Percentiles rank a stretch among this genome's conserved stretches.
phyloP scores from a whole-genome alignment of 2,113 vertebrate genomes.

The Daboia siamensis region DNA sequence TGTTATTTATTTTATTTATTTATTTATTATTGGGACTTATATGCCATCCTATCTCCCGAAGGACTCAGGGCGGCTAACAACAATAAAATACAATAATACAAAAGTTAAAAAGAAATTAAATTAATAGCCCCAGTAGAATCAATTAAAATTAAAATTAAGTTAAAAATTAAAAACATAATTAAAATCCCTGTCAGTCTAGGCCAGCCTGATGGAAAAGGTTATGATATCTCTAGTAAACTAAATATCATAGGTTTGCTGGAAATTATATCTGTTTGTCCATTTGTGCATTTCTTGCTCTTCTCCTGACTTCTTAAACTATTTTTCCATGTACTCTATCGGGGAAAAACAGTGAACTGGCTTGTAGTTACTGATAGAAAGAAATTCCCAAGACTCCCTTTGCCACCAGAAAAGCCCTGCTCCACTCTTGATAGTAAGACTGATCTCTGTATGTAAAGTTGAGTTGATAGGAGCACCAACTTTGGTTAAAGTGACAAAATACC shows the following conservation, averaged over 20 bases:
- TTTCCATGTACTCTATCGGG: background rate
- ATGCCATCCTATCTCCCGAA: too few species aligned
- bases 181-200: too few species aligned
- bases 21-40: too few species aligned
- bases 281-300: background rate
- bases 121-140: too few species aligned
- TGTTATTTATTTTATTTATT: background rate
- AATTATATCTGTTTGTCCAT: background rate
- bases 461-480: background rate
- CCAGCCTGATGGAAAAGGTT: background rate
- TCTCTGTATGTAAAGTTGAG: background rate
- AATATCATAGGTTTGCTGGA: background rate
- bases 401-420: background rate
- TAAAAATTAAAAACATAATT: too few species aligned
- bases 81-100: too few species aligned
- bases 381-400: background rate
- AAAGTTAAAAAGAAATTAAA: too few species aligned
- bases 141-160: too few species aligned
- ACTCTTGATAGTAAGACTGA: background rate
- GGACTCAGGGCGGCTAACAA: too few species aligned
- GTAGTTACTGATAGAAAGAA: background rate
- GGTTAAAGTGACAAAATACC: background rate
- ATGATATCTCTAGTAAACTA: background rate
- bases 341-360: background rate
- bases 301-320: background rate